Conservation (phyloP, 1,140 invertebrate genomes). For the Euura saliciscinereae region DNA sequence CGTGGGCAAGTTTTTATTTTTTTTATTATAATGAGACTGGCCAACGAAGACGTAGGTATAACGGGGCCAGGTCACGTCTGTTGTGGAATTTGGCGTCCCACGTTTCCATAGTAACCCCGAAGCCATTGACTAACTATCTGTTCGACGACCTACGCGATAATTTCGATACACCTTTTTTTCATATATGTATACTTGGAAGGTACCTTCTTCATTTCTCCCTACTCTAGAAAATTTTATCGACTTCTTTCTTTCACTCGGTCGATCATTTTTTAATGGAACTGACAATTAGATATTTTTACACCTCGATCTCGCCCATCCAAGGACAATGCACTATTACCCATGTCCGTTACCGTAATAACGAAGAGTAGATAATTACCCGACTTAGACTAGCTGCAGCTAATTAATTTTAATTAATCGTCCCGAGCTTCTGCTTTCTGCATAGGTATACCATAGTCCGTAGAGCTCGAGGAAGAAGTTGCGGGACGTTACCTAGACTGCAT, state of each 20-base stretch:
- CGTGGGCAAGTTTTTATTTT: neutral
- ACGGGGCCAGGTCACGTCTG: constrained; percentile 4
- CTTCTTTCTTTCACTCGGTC: too few relatives aligned
- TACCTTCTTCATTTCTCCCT: too few relatives aligned
- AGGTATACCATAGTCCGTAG: too few relatives aligned
- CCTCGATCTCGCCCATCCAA: neutral
- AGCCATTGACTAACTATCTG: neutral
- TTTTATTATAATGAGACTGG: neutral
- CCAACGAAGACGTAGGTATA: neutral
- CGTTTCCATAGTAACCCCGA: constrained; percentile 1
- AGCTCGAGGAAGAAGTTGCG: too few relatives aligned
- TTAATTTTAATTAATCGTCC: neutral
- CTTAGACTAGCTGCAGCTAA: neutral
- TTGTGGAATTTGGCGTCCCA: constrained; percentile 6
- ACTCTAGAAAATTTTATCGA: too few relatives aligned
- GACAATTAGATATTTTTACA: too few relatives aligned
- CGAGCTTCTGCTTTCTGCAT: too few relatives aligned
- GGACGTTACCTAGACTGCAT: too few relatives aligned
- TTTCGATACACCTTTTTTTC: too few relatives aligned
- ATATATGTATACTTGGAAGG: too few relatives aligned
- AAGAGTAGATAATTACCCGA: neutral
- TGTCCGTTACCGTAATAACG: neutral
- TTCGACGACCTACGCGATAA: neutral
- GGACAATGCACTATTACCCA: neutral
- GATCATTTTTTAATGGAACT: too few relatives aligned